These are phyloP conservation scores for Brachyhypopomus occidentalis DNA, from an alignment of 2,113 vertebrate genomes.

Conservation along the genomic window DNA sequence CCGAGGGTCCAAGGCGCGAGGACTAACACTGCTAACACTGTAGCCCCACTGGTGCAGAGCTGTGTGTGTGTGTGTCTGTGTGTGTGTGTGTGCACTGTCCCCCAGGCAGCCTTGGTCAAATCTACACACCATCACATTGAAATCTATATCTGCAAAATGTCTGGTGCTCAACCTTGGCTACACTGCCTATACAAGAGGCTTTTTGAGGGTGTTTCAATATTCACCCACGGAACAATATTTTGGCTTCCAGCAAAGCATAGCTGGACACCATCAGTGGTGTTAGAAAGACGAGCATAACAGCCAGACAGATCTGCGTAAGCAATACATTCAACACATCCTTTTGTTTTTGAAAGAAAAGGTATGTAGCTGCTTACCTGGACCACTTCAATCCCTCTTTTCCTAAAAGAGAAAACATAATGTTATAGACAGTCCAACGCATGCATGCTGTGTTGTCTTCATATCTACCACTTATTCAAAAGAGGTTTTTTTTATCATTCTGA, in stretches of 20 bases:
- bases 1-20: slow-evolving; percentile 17
- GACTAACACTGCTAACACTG: slow-evolving; percentile 28
- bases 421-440: not conserved
- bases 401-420: slow-evolving; percentile 71
- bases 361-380: slow-evolving; percentile 84
- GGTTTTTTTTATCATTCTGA: not conserved
- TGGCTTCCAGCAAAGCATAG: not conserved
- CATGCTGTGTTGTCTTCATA: not conserved
- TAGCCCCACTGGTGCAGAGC: not conserved
- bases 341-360: not conserved
- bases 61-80: no score
- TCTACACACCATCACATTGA: not conserved
- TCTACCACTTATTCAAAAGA: not conserved
- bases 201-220: not conserved
- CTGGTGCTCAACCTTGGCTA: not conserved
- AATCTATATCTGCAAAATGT: slow-evolving; percentile 9
- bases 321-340: not conserved
- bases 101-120: not conserved
- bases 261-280: not conserved
- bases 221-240: slow-evolving; percentile 5
- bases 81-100: no score
- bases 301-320: not conserved
- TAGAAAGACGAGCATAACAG: not conserved
- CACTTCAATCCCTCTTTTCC: slow-evolving; percentile 96
- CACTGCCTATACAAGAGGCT: slow-evolving; percentile 1